These are phyloP conservation scores for Mythimna pallens DNA, from an alignment of 2,888 invertebrate species.

Conservation along the genomic window DNA sequence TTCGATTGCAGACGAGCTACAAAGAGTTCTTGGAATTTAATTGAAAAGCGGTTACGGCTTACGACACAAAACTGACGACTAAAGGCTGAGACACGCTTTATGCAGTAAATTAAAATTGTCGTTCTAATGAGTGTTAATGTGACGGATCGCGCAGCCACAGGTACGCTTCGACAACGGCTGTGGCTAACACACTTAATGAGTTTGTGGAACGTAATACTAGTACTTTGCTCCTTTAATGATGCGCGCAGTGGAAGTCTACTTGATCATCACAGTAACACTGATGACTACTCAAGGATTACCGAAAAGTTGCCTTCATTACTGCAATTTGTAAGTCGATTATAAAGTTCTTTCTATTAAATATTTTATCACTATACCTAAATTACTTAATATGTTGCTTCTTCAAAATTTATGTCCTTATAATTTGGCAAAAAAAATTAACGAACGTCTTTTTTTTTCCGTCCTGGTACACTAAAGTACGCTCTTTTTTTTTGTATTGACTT, in stretches of 20 bases:
- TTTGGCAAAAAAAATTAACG: background rate
- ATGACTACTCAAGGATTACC: constrained; percentile 33
- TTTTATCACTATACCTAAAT: background rate
- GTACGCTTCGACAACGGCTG: constrained; percentile 59
- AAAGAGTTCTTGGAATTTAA: constrained; percentile 50
- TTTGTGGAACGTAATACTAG: constrained; percentile 46
- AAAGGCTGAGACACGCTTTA: constrained; percentile 47
- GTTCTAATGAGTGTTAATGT: constrained; percentile 63
- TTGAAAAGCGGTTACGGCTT: constrained; percentile 44
- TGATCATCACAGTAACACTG: constrained; percentile 35
- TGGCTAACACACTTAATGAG: constrained; percentile 64
- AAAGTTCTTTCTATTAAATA: background rate
- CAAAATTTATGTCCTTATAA: background rate
- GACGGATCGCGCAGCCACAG: constrained; percentile 64
- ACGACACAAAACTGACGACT: constrained; percentile 35
- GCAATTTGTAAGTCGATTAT: constrained; percentile 54
- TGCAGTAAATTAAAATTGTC: constrained; percentile 64
- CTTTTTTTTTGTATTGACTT: background rate
- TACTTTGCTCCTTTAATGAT: constrained; percentile 41
- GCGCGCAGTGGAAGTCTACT: constrained; percentile 51
- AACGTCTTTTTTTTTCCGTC: no score
- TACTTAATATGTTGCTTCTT: background rate
- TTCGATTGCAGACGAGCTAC: constrained; percentile 37
- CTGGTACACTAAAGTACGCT: background rate
- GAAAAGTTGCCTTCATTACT: constrained; percentile 45